Evolutionary conservation across 2,113 vertebrate genomes (phyloP), one percentile per base, ranked within the genome.

Genomic region (Coryphaenoides rupestris): DNA sequence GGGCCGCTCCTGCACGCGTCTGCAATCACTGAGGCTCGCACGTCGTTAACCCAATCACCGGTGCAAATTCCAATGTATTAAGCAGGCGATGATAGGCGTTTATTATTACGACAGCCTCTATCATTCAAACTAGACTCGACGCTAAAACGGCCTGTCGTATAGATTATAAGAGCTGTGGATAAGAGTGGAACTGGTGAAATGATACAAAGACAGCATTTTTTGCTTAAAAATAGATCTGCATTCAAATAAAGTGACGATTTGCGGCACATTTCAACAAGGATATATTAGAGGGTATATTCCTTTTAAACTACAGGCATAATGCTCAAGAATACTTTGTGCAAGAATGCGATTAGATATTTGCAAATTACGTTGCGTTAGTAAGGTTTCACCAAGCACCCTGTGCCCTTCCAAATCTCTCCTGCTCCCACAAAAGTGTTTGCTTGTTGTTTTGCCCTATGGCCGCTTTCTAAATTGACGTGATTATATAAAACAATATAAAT

Each of bases 391-490:
- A n/a, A n/a, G n/a, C n/a, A 40, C 33, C 33, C 33, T 40, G 33
- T 9, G 54, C 54, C 22, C 54, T 23, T 55, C 54, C 12, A 55
- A 55, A 21, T 23, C 58, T n/a, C 56, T 47, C 7, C 9, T 22
- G 28, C 58, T 60, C 40, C 12, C 16, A 49, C 17, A 53, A 12
- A 23, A 24, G 89, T 90, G 89, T 90, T 92, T 91, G 91, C 91
- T 40, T 40, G 33, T 40, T 40, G 89, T 89, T 92, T 93, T 93
- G 92, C 90, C 92, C 91, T 90, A 93, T 90, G 92, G 91, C 90
- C 19, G 21, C 9, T 21, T 19, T n/a, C 33, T n/a, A 28, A 19
- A 13, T 19, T 9, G 17, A 5, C 17, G 61, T 54, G 33, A 46
- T 13, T 2, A 12, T 21, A 64, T 46, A 55, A 49, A 49, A 10